phyloP scores from a whole-genome alignment of 2,888 invertebrate genomes.

The Enchytraeus crypticus region DNA sequence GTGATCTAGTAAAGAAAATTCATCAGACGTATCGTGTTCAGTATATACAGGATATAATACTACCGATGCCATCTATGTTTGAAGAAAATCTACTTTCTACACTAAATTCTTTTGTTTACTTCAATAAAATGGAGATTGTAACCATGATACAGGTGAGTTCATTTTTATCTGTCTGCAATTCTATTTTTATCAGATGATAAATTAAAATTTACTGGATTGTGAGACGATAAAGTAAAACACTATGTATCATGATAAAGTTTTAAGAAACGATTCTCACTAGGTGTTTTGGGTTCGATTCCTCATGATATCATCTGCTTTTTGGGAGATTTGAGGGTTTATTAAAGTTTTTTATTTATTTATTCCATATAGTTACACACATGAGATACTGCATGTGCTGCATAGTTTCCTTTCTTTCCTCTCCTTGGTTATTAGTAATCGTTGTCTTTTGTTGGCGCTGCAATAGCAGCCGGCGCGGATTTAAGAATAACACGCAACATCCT shows the following conservation, averaged over 20 bases:
- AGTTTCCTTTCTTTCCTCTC: too few relatives aligned
- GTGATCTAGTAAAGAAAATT: slow-evolving; percentile 90
- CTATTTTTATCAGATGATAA: background rate
- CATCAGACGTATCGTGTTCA: slow-evolving; percentile 99
- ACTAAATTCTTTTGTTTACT: slow-evolving; percentile 96
- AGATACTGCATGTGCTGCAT: too few relatives aligned
- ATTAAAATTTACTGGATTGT: background rate
- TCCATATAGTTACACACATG: too few relatives aligned
- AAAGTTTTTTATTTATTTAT: too few relatives aligned
- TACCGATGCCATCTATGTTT: slow-evolving; percentile 96
- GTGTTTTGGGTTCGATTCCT: too few relatives aligned
- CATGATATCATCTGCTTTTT: too few relatives aligned
- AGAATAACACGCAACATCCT: too few relatives aligned
- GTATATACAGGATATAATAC: slow-evolving; percentile 92
- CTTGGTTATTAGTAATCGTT: too few relatives aligned
- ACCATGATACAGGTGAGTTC: slow-evolving; percentile 73
- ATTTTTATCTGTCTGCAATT: background rate
- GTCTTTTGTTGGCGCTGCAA: too few relatives aligned
- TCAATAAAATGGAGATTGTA: slow-evolving; percentile 99
- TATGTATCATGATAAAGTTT: background rate
- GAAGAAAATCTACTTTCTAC: slow-evolving; percentile 98
- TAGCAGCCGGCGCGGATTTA: too few relatives aligned
- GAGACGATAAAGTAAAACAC: background rate
- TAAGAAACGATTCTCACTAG: background rate
- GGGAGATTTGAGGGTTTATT: too few relatives aligned